A percentile compares a stretch with the other conserved stretches of the same genome.
Evolutionary conservation across 1,140 invertebrate genomes (phyloP).

Genomic region (Notospermus geniculatus): DNA sequence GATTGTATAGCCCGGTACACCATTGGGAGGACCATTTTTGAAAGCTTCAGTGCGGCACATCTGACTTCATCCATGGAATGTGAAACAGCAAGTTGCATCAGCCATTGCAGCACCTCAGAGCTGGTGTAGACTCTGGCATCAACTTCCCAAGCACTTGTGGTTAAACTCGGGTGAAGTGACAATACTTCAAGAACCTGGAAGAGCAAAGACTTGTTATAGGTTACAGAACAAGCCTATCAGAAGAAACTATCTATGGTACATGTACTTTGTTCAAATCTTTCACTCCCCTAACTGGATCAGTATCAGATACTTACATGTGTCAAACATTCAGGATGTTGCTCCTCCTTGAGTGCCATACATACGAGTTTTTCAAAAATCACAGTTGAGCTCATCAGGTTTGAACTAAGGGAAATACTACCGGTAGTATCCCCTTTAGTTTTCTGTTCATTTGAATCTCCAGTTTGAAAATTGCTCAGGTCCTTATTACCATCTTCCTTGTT

Average conservation of each 20-base stretch:
- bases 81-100: background rate
- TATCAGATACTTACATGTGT: background rate
- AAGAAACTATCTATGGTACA: too few species aligned
- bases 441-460: too few species aligned
- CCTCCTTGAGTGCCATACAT: slow-evolving; percentile 22
- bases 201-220: too few species aligned
- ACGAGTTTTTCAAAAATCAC: slow-evolving; percentile 24
- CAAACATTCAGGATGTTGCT: slow-evolving; percentile 26
- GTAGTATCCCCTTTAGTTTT: too few species aligned
- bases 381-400: background rate
- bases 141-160: background rate
- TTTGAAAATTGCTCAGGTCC: too few species aligned
- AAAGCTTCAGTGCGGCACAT: slow-evolving; percentile 17
- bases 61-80: slow-evolving; percentile 15
- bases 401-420: too few species aligned
- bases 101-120: slow-evolving; percentile 10
- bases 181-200: slow-evolving; percentile 3
- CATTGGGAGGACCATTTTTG: slow-evolving; percentile 12
- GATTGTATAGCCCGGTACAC: slow-evolving; percentile 1
- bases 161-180: background rate
- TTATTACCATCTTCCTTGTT: too few species aligned
- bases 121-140: background rate
- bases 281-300: too few species aligned
- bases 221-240: too few species aligned
- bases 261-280: too few species aligned